These are phyloP conservation scores for Tychaedon coryphoeus DNA, from an alignment of 2,113 vertebrate species.

Conservation along the genomic window DNA sequence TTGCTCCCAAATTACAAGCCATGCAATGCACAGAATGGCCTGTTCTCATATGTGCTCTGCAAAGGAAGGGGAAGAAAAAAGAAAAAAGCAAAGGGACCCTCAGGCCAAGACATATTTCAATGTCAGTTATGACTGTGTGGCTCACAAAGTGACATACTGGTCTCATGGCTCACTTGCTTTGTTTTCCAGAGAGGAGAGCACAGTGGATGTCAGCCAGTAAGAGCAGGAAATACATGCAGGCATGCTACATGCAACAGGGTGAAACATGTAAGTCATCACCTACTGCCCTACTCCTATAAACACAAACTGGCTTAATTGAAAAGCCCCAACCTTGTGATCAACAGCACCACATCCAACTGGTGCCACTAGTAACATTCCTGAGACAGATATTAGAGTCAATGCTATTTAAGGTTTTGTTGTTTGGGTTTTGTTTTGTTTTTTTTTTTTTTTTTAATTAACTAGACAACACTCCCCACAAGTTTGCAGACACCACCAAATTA, in stretches of 20 bases:
- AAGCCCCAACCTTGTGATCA: not conserved
- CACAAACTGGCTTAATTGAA: not conserved
- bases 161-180: not conserved
- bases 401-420: not conserved
- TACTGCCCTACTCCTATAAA: not conserved
- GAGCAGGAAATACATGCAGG: not conserved
- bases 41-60: not conserved
- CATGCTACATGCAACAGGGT: accelerated
- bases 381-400: not conserved
- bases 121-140: accelerated
- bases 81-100: not conserved
- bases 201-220: not conserved
- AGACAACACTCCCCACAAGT: not conserved
- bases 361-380: not conserved
- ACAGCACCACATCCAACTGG: not conserved
- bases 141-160: not conserved
- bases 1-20: not conserved
- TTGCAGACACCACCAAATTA: not conserved
- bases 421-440: too few relatives aligned
- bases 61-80: accelerated
- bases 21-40: accelerated
- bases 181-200: not conserved
- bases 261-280: accelerated
- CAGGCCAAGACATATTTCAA: not conserved
- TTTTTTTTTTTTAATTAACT: not conserved